Conservation (phyloP, 2,113 vertebrate species). For the Neofelis nebulosa region DNA sequence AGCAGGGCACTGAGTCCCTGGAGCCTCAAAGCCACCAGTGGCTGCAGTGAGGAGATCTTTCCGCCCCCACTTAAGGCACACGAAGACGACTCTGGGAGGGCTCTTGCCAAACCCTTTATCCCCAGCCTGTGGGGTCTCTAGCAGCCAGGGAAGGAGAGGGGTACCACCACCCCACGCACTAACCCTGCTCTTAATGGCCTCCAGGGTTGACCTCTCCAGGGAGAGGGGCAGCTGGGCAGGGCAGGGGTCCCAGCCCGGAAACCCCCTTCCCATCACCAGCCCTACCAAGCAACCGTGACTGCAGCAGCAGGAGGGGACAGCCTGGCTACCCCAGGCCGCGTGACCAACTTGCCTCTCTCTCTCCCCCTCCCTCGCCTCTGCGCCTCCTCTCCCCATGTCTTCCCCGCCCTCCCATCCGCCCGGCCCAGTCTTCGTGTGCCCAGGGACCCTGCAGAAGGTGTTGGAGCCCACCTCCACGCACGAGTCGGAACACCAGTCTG, state of each 20-base stretch:
- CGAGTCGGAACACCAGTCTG: constrained; percentile 94
- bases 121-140: constrained; percentile 76
- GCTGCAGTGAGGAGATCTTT: not conserved
- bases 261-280: constrained; percentile 75
- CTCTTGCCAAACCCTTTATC: not conserved
- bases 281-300: constrained; percentile 81
- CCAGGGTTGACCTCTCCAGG: constrained; percentile 71
- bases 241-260: constrained; percentile 65
- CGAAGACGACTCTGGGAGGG: not conserved
- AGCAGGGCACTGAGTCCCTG: not conserved
- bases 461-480: constrained; percentile 91
- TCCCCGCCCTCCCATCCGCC: constrained; percentile 69
- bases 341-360: constrained; percentile 81
- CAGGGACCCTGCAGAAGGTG: constrained; percentile 92
- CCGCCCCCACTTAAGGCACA: not conserved
- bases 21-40: not conserved
- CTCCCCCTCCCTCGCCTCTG: constrained; percentile 69
- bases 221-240: constrained; percentile 78
- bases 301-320: constrained; percentile 80
- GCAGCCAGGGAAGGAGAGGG: constrained; percentile 66
- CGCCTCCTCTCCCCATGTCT: constrained; percentile 68
- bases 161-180: constrained; percentile 47
- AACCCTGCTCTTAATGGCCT: constrained; percentile 76
- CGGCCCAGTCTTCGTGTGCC: constrained; percentile 94
- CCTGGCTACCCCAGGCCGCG: constrained; percentile 57